These are phyloP conservation scores for Panulirus ornatus DNA, from an alignment of 1,140 invertebrate species.

Conservation along the genomic window DNA sequence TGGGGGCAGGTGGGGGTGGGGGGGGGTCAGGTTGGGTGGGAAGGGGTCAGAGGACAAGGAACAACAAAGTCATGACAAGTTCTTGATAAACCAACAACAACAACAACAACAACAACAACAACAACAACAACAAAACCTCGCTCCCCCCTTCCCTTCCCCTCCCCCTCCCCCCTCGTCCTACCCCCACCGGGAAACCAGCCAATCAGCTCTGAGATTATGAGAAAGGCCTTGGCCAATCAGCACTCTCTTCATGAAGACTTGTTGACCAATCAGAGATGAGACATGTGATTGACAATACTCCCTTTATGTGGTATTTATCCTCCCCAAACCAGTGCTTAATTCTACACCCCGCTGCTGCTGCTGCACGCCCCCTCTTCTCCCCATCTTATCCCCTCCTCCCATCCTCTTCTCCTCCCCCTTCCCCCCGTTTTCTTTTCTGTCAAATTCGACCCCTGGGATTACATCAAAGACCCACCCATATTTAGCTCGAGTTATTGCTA, in stretches of 20 bases:
- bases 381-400: background rate
- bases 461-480: background rate
- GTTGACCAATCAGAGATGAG: background rate
- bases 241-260: background rate
- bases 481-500: background rate
- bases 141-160: too few species aligned
- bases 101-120: too few species aligned
- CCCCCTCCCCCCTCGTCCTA: too few species aligned
- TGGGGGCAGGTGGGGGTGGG: background rate
- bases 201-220: background rate
- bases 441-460: background rate
- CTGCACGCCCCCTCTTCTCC: background rate
- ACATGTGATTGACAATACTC: conserved; percentile 5
- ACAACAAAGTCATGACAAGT: background rate
- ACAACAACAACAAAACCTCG: too few species aligned
- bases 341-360: too few species aligned
- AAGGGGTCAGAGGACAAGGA: too few species aligned
- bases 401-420: too few species aligned
- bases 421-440: too few species aligned
- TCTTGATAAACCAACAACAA: too few species aligned
- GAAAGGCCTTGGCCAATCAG: background rate
- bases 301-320: too few species aligned
- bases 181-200: background rate
- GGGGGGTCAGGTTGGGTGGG: background rate
- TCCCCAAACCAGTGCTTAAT: background rate